Conservation (phyloP, 2,888 invertebrate genomes). For the Cataglyphis altisquamis region DNA sequence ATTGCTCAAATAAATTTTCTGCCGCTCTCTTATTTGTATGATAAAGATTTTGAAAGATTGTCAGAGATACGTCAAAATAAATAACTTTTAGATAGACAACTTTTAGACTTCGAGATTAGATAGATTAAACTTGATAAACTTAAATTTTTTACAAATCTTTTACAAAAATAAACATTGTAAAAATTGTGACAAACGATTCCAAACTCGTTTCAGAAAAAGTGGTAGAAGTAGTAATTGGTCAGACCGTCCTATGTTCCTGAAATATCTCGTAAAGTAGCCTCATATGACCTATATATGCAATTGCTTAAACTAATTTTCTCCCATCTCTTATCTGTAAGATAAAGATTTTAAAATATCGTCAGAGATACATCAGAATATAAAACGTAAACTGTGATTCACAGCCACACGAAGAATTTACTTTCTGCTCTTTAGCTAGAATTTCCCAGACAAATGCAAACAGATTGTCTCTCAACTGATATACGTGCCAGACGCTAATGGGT, state of each 20-base stretch:
- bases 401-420: background rate
- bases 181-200: background rate
- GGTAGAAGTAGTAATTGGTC: background rate
- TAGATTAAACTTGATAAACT: background rate
- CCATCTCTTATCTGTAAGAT: background rate
- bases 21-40: background rate
- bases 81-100: too few relatives aligned
- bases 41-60: background rate
- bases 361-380: background rate
- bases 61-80: too few relatives aligned
- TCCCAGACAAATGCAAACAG: background rate
- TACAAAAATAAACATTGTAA: too few relatives aligned
- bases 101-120: too few relatives aligned
- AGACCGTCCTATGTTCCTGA: background rate
- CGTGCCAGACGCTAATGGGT: constrained; percentile 14
- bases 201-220: background rate
- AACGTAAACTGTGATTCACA: background rate
- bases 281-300: background rate
- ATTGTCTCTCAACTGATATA: constrained; percentile 1
- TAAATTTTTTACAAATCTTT: background rate
- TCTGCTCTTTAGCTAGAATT: background rate
- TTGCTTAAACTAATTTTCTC: background rate
- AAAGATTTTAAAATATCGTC: background rate
- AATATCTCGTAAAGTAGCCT: background rate
- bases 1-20: background rate